These are phyloP conservation scores for Leucoraja erinaceus DNA, from an alignment of 2,113 vertebrate genomes.

Conservation along the genomic window DNA sequence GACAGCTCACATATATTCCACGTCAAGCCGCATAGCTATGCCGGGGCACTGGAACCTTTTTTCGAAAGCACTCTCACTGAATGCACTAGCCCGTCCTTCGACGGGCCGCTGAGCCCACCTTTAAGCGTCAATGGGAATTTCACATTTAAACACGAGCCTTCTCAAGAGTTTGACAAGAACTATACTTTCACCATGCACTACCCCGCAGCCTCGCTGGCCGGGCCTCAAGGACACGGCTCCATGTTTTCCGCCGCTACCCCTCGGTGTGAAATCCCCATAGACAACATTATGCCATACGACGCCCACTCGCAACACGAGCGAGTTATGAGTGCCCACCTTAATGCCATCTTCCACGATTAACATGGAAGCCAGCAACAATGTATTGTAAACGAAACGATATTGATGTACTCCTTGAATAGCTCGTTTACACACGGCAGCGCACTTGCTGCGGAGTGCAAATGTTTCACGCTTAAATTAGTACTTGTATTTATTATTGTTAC, in stretches of 20 bases:
- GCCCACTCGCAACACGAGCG: constrained; percentile 87
- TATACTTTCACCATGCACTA: constrained; percentile 92
- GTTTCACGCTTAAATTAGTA: constrained; percentile 55
- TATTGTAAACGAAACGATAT: constrained; percentile 45
- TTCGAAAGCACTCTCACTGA: constrained; percentile 82
- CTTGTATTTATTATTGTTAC: constrained; percentile 64
- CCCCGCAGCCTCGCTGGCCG: constrained; percentile 63
- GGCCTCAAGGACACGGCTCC: constrained; percentile 57
- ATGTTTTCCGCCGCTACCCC: constrained; percentile 69
- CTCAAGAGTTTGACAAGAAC: constrained; percentile 79
- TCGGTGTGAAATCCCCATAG: constrained; percentile 79
- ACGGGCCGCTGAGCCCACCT: constrained; percentile 89
- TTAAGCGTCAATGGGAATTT: constrained; percentile 97
- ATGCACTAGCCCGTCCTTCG: constrained; percentile 77
- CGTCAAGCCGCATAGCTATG: constrained; percentile 71
- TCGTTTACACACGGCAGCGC: constrained; percentile 58
- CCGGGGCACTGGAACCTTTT: constrained; percentile 71
- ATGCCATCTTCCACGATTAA: constrained; percentile 94
- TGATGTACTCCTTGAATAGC: constrained; percentile 50
- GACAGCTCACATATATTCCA: constrained; percentile 95
- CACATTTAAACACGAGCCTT: constrained; percentile 87
- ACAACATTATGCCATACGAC: constrained; percentile 83
- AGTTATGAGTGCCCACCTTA: constrained; percentile 87
- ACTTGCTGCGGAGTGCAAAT: constrained; percentile 60
- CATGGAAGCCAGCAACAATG: constrained; percentile 43